These are phyloP conservation scores for Trisateles emortualis DNA, from an alignment of 2,888 invertebrate species.

Conservation along the genomic window DNA sequence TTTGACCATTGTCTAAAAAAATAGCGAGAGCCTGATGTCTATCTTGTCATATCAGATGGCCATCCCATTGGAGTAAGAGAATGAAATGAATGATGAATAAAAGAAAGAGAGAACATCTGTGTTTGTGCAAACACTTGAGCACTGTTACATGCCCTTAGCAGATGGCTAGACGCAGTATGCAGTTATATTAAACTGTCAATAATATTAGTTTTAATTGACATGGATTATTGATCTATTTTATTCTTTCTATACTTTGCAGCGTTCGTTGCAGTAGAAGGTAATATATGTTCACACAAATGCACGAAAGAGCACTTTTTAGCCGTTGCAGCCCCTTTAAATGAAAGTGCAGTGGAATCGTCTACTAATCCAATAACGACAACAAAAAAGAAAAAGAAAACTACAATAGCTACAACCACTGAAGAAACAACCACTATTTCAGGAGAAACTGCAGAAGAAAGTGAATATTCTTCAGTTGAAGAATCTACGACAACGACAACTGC, in stretches of 20 bases:
- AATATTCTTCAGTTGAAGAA: not conserved
- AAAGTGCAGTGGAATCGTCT: not conserved
- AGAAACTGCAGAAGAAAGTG: constrained; percentile 15
- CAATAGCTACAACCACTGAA: constrained; percentile 7
- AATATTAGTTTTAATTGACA: too few species aligned
- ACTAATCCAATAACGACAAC: constrained; percentile 2
- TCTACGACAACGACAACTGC: not conserved
- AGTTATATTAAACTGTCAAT: too few species aligned
- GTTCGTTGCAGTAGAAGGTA: constrained; percentile 24
- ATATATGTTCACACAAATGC: constrained; percentile 28
- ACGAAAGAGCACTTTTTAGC: constrained; percentile 8
- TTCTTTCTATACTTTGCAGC: constrained; percentile 21
- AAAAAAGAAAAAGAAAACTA: not conserved
- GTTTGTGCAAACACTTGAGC: too few species aligned
- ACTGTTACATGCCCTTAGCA: too few species aligned
- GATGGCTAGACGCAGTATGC: too few species aligned
- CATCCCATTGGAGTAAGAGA: too few species aligned
- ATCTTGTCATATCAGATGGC: too few species aligned
- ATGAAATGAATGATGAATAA: too few species aligned
- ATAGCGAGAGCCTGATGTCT: too few species aligned
- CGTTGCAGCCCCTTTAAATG: not conserved
- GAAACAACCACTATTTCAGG: constrained; percentile 20
- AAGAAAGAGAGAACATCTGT: too few species aligned
- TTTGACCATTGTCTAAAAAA: too few species aligned
- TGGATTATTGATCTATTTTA: too few species aligned